phyloP scores from a whole-genome alignment of 2,888 invertebrate species.

The Drosophila cognata region DNA sequence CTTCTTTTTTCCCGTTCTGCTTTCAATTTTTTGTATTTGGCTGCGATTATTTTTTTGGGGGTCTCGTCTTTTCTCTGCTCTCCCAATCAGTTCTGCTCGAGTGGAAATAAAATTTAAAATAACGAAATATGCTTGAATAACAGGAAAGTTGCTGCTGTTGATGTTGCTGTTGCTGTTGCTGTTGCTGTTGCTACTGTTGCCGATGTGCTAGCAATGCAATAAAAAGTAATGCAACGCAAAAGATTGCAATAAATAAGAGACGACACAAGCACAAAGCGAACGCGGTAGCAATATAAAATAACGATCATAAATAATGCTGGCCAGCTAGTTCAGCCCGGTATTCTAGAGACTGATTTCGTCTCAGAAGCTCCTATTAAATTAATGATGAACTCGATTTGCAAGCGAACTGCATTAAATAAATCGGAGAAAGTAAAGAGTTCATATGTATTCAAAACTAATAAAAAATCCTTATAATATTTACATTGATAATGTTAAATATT shows the following conservation, averaged over 20 bases:
- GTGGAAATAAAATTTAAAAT: constrained; percentile 70
- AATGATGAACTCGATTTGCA: background rate
- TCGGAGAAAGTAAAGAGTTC: background rate
- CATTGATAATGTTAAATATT: background rate
- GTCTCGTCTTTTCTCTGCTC: constrained; percentile 37
- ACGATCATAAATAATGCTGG: constrained; percentile 55
- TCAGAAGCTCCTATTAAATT: constrained; percentile 6
- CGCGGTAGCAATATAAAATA: constrained; percentile 48
- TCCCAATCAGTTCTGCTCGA: constrained; percentile 56
- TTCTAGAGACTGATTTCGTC: constrained; percentile 26
- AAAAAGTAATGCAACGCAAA: constrained; percentile 58
- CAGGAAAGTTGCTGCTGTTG: constrained; percentile 33
- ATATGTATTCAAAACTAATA: background rate
- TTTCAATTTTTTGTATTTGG: background rate
- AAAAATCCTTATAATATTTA: too few species aligned
- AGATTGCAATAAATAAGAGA: constrained; percentile 39
- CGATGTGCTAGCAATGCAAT: constrained; percentile 46
- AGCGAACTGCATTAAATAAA: background rate
- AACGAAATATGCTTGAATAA: constrained; percentile 57
- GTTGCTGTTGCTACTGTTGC: constrained; percentile 21
- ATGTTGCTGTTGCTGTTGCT: constrained; percentile 2
- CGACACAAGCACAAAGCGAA: constrained; percentile 22
- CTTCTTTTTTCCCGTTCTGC: background rate
- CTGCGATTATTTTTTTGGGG: constrained; percentile 5
- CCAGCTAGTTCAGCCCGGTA: constrained; percentile 6